Evolutionary conservation across 2,113 vertebrate species (phyloP).

Genomic region (Silurus meridionalis): DNA sequence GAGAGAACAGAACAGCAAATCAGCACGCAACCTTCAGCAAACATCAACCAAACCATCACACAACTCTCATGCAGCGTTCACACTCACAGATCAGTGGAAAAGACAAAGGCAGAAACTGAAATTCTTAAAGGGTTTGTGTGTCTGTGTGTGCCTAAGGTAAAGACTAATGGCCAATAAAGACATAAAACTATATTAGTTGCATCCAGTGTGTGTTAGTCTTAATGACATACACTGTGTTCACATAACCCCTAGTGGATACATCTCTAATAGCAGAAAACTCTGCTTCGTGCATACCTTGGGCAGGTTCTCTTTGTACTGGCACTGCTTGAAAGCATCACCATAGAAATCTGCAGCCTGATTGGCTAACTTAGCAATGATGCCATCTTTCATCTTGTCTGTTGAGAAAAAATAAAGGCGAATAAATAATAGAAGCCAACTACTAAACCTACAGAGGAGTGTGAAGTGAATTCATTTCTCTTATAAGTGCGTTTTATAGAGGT

Average conservation of each 20-base stretch:
- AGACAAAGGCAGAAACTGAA: conserved; percentile 39
- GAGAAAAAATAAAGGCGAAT: conserved; percentile 21
- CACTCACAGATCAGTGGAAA: conserved; percentile 41
- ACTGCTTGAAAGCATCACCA: conserved; percentile 95
- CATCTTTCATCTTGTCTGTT: conserved; percentile 97
- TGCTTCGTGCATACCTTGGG: conserved; percentile 84
- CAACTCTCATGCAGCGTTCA: conserved; percentile 52
- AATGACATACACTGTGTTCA: conserved; percentile 1
- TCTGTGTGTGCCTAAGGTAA: not conserved
- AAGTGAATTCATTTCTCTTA: not conserved
- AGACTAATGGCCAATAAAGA: conserved; percentile 1
- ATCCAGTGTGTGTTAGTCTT: conserved; percentile 23
- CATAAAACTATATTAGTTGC: not conserved
- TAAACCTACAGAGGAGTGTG: not conserved
- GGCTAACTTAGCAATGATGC: conserved; percentile 91
- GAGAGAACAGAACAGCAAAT: conserved; percentile 88
- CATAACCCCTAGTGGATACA: conserved; percentile 9
- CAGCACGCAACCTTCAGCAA: conserved; percentile 72
- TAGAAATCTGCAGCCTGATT: conserved; percentile 98
- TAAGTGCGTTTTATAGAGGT: not conserved
- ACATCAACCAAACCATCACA: conserved; percentile 48
- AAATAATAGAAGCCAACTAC: not conserved
- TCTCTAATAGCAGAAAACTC: not conserved
- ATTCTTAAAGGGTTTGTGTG: conserved; percentile 17
- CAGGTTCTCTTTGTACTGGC: conserved; percentile 96